These are phyloP conservation scores for Acrobeloides nanus DNA, from an alignment of 2,888 invertebrate genomes.

Conservation along the genomic window DNA sequence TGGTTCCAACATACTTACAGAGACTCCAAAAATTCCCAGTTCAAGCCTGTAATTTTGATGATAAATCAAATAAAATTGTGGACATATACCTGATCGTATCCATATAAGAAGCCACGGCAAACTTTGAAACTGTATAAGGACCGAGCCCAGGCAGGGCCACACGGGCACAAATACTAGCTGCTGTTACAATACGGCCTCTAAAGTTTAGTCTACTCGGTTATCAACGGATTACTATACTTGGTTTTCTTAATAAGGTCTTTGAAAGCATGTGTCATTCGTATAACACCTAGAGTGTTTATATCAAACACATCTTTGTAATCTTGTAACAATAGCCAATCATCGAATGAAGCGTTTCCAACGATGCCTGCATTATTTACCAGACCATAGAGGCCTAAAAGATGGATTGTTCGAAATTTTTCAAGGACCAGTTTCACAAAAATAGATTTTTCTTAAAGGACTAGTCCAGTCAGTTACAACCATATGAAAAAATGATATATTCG, in stretches of 20 bases:
- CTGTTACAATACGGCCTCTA: slow-evolving; percentile 55
- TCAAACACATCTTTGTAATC: slow-evolving; percentile 46
- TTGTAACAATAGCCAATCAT: slow-evolving; percentile 52
- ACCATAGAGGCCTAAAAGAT: slow-evolving; percentile 37
- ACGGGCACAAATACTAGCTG: slow-evolving; percentile 55
- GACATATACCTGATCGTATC: slow-evolving; percentile 38
- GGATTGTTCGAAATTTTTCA: no score
- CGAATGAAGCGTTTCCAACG: slow-evolving; percentile 38
- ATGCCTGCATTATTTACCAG: slow-evolving; percentile 52
- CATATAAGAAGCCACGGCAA: slow-evolving; percentile 42
- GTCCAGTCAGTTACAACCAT: no score
- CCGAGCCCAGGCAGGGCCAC: slow-evolving; percentile 46
- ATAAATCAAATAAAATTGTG: background rate
- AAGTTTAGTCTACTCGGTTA: slow-evolving; percentile 1
- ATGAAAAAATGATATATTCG: no score
- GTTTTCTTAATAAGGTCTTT: slow-evolving; percentile 39
- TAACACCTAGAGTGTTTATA: slow-evolving; percentile 53
- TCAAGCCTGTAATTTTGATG: slow-evolving; percentile 23
- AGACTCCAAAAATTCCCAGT: slow-evolving; percentile 38
- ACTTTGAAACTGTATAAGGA: slow-evolving; percentile 46
- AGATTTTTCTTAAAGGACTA: no score
- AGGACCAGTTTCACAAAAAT: no score
- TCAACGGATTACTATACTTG: slow-evolving; percentile 18
- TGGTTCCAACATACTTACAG: slow-evolving; percentile 45
- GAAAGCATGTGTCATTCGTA: slow-evolving; percentile 44